Evolutionary conservation across 2,888 invertebrate species (phyloP).

Genomic region (Idaea straminata): DNA sequence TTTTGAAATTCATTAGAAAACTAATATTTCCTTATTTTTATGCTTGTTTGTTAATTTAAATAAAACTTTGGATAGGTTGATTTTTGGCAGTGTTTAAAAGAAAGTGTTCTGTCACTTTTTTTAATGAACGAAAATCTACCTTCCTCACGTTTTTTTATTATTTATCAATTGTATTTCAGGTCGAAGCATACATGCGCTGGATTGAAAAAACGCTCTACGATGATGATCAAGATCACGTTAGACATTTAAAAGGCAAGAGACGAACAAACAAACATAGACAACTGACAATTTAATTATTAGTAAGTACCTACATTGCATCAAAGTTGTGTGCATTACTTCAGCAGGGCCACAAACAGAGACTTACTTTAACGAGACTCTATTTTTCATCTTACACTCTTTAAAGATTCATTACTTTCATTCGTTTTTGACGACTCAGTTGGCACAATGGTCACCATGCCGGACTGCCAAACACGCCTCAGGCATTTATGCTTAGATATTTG

Average conservation of each 20-base stretch:
- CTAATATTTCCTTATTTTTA: too few species aligned
- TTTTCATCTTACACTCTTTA: too few species aligned
- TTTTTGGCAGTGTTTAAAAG: neutral
- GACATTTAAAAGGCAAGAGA: conserved; percentile 34
- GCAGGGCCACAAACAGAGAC: too few species aligned
- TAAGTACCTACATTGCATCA: too few species aligned
- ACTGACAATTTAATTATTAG: neutral
- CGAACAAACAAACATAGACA: neutral
- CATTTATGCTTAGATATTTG: too few species aligned
- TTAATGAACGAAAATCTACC: neutral
- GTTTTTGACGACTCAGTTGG: too few species aligned
- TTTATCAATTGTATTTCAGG: conserved; percentile 37
- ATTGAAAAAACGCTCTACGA: conserved; percentile 67
- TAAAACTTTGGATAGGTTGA: neutral
- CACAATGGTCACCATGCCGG: too few species aligned
- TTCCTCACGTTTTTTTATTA: neutral
- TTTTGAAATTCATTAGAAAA: too few species aligned
- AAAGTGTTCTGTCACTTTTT: neutral
- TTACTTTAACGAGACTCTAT: too few species aligned
- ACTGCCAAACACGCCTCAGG: too few species aligned
- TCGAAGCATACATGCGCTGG: conserved; percentile 71
- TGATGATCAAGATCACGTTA: conserved; percentile 64
- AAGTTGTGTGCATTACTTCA: too few species aligned
- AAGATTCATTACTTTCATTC: too few species aligned
- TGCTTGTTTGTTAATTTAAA: neutral